Evolutionary conservation across 2,113 vertebrate species (phyloP).

Genomic region (Tonatia bakeri): DNA sequence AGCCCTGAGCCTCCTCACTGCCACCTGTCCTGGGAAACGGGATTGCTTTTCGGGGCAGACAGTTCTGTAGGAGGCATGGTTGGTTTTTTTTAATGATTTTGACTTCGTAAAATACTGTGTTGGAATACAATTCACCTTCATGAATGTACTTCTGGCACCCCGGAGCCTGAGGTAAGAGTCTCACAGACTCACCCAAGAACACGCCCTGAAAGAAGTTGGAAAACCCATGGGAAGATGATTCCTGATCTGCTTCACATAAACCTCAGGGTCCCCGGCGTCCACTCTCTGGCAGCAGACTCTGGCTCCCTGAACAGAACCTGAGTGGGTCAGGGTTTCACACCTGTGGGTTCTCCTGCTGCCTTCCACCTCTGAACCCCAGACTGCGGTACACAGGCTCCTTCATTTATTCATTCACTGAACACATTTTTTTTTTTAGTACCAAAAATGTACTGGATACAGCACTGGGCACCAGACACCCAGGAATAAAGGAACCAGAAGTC

Average conservation of each 20-base stretch:
- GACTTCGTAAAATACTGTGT: not conserved
- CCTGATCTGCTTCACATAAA: not conserved
- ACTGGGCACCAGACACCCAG: not conserved
- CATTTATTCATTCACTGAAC: not conserved
- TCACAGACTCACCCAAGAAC: no score
- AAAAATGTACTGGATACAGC: not conserved
- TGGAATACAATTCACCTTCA: no score
- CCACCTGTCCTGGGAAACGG: not conserved
- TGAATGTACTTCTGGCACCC: not conserved
- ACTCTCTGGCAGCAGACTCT: not conserved
- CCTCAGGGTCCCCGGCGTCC: rapidly evolving
- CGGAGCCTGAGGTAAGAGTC: rapidly evolving
- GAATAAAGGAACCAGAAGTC: not conserved
- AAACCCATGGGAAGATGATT: not conserved
- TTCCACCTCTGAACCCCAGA: not conserved
- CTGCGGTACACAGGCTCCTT: not conserved
- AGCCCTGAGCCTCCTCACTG: rapidly evolving
- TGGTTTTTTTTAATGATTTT: not conserved
- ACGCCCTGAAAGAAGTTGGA: not conserved
- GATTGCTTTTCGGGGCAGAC: not conserved
- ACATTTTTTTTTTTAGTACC: not conserved
- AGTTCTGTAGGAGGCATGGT: not conserved
- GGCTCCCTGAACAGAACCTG: not conserved
- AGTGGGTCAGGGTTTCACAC: not conserved
- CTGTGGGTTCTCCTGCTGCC: not conserved